These are phyloP conservation scores for Lithobates sylvaticus DNA, from an alignment of 2,797 vertebrate genomes.

Conservation along the genomic window DNA sequence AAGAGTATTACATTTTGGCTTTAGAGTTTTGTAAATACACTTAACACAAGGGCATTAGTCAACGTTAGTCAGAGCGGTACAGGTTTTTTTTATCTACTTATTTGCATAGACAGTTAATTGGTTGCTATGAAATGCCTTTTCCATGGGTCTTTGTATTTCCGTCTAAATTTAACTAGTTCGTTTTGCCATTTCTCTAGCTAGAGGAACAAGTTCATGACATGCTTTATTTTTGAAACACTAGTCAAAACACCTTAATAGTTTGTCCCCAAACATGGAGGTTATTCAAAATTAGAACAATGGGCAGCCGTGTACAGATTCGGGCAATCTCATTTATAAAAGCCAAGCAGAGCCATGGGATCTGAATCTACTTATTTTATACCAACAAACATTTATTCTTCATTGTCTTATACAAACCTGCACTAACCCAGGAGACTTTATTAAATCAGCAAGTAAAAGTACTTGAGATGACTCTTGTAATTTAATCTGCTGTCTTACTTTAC, in stretches of 20 bases:
- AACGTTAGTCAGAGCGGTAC: too few species aligned
- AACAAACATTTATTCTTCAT: conserved; percentile 54
- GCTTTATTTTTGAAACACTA: conserved; percentile 11
- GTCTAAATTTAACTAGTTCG: not conserved
- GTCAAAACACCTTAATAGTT: conserved; percentile 23
- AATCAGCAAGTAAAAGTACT: conserved; percentile 48
- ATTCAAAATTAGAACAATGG: conserved; percentile 55
- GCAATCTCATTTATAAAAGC: conserved; percentile 26
- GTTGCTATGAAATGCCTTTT: not conserved
- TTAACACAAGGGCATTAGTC: too few species aligned
- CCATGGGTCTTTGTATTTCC: not conserved
- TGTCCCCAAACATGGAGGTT: conserved; percentile 24
- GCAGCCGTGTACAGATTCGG: conserved; percentile 3
- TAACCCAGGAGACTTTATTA: conserved; percentile 31
- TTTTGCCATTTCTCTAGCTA: not conserved
- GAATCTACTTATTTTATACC: conserved; percentile 44
- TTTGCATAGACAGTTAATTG: too few species aligned
- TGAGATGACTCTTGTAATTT: conserved; percentile 48
- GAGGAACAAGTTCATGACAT: not conserved
- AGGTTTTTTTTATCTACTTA: too few species aligned
- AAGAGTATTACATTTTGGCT: too few species aligned
- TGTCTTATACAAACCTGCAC: conserved; percentile 39
- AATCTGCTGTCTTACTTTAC: conserved; percentile 17
- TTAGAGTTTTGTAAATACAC: too few species aligned
- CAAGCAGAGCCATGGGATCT: conserved; percentile 50